Conservation (phyloP, 2,888 invertebrate genomes). For the Melangyna quadrimaculata region DNA sequence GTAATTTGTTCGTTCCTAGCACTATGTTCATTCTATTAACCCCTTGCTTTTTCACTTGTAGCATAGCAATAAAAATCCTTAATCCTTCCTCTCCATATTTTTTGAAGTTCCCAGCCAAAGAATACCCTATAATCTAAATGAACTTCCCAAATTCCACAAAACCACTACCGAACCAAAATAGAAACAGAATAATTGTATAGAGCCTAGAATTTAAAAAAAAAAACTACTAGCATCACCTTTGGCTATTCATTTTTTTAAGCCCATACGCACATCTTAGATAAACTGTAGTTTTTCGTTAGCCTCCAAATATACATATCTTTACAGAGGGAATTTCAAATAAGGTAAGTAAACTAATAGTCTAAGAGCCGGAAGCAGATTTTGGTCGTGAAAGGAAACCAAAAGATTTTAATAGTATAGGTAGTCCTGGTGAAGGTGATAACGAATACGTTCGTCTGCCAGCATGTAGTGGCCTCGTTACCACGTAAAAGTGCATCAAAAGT, state of each 20-base stretch:
- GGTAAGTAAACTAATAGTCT: neutral
- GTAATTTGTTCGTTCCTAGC: no score
- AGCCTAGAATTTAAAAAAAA: neutral
- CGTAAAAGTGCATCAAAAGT: no score
- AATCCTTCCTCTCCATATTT: neutral
- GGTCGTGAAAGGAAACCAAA: no score
- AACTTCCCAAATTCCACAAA: neutral
- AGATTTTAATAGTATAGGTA: no score
- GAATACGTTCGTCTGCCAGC: no score
- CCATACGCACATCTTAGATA: neutral
- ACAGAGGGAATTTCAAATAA: constrained; percentile 4
- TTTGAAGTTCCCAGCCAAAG: neutral
- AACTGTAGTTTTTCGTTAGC: neutral
- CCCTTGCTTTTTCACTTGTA: no score
- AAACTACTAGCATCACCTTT: neutral
- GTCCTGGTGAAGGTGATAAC: no score
- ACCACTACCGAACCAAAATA: neutral
- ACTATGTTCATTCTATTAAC: no score
- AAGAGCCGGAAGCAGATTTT: no score
- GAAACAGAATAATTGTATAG: neutral
- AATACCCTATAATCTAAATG: neutral
- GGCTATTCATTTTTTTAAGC: neutral
- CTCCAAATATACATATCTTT: neutral
- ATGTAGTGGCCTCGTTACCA: no score
- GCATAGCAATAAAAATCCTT: neutral